Evolutionary conservation across 2,888 invertebrate species (phyloP).

Genomic region (Stictocephala bisonia): DNA sequence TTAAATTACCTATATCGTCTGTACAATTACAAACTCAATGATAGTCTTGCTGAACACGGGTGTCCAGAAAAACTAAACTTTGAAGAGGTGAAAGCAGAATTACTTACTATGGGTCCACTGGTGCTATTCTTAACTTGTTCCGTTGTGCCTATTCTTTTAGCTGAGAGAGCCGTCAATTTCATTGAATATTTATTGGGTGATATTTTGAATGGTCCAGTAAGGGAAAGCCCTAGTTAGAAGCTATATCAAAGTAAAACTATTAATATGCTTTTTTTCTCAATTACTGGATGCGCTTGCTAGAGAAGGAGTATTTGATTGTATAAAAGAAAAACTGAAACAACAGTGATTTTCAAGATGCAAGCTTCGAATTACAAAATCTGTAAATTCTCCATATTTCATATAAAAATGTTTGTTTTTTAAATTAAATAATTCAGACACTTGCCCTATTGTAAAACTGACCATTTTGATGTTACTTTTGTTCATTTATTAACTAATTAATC

Average conservation of each 20-base stretch:
- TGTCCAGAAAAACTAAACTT: not conserved
- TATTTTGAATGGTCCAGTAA: not conserved
- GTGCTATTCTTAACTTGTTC: not conserved
- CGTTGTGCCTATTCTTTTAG: not conserved
- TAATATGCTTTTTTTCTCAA: too few species aligned
- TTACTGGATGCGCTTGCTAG: too few species aligned
- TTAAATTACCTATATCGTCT: not conserved
- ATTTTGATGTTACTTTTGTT: too few species aligned
- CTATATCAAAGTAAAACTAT: not conserved
- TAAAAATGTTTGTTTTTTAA: too few species aligned
- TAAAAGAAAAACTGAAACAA: too few species aligned
- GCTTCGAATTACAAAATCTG: too few species aligned
- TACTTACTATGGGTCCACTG: not conserved
- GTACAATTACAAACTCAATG: not conserved
- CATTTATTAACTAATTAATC: too few species aligned
- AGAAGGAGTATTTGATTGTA: too few species aligned
- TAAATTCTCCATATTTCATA: too few species aligned
- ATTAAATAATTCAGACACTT: too few species aligned
- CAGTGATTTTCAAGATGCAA: too few species aligned
- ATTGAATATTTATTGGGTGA: not conserved
- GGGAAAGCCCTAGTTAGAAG: not conserved
- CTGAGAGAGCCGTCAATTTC: not conserved
- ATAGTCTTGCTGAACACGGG: not conserved
- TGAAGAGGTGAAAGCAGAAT: not conserved
- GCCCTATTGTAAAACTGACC: too few species aligned